Evolutionary conservation across 1,140 invertebrate genomes (phyloP), one percentile per base, ranked within the genome.

Genomic region (Drosophila parvula): DNA sequence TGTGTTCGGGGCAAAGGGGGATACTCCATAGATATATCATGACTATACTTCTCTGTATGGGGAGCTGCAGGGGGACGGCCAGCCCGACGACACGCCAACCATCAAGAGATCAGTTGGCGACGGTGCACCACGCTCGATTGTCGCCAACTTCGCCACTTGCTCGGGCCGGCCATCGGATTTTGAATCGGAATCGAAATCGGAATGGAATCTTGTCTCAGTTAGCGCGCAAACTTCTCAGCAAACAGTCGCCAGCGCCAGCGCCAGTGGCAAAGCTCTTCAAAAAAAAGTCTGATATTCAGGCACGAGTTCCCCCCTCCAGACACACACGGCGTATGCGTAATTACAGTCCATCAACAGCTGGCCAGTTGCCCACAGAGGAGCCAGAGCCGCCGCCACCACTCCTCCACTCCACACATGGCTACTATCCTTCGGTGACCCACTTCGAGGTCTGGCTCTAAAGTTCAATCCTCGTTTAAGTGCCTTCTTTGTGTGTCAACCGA

Each of bases 141-240:
- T 69, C 74, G 48, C 74, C 64, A 78, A 78, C 75, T 78, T 78
- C 74, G 75, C 75, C 40, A 78, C 74, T 78, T 61, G 75, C 48
- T 78, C 74, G 74, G 51, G 40, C 64, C 51, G 44, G 70, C 27
- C 74, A 45, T 75, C 78, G 59, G 67, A 63, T 22, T 53, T 79
- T 34, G 60, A 67, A 40, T 67, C 34, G 61, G 44, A 67, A 27
- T 67, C 58, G 58, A 28, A 47, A 38, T 45, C 44, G 63, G 16
- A 34, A 34, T 68, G 60, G 74, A 86, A 89, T 79, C 83, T 88
- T 83, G 79, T 80, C 83, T 86, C 83, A 86, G 83, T 86, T 64
- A 79, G 67, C 64, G 71, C 57, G 60, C 84, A 86, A 82, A 79
- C 83, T 86, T 88, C 83, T 83, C 76, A 83, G 83, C 68, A 88